Evolutionary conservation across 2,888 invertebrate genomes (phyloP).

Genomic region (Tenthredo distinguenda): DNA sequence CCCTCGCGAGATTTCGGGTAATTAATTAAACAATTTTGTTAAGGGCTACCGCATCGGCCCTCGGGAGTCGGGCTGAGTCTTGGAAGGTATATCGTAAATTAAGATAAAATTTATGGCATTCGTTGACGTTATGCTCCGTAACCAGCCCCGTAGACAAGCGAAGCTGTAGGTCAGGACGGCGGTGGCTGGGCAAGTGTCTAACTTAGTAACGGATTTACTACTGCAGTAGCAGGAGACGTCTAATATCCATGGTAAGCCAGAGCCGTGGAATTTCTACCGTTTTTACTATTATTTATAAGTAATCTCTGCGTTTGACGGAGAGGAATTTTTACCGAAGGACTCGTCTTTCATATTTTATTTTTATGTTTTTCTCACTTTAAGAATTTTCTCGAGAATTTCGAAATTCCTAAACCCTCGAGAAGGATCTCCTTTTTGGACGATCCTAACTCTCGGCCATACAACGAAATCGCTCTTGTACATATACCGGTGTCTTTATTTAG

Average conservation of each 20-base stretch:
- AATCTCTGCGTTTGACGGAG: not conserved
- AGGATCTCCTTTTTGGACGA: not conserved
- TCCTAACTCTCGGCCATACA: not conserved
- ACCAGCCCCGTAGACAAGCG: not conserved
- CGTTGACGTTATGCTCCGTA: conserved; percentile 57
- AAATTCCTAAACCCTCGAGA: not conserved
- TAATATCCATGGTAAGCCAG: conserved; percentile 60
- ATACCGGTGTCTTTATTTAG: not conserved
- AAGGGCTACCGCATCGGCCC: not conserved
- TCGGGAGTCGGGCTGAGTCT: not conserved
- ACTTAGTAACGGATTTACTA: conserved; percentile 62
- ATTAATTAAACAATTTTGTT: conserved; percentile 34
- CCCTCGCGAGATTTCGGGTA: not conserved
- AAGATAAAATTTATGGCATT: conserved; percentile 64
- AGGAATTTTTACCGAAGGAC: not conserved
- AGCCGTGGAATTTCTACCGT: not conserved
- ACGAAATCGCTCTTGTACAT: not conserved
- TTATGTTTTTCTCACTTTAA: not conserved
- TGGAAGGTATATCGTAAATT: conserved; percentile 61
- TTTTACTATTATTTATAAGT: not conserved
- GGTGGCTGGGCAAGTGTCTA: conserved; percentile 60
- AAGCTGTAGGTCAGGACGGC: conserved; percentile 54
- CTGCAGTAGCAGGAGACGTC: conserved; percentile 39
- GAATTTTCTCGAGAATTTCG: not conserved
- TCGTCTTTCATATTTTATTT: not conserved